These are phyloP conservation scores for Collichthys lucidus DNA, from an alignment of 2,113 vertebrate genomes.

Conservation along the genomic window DNA sequence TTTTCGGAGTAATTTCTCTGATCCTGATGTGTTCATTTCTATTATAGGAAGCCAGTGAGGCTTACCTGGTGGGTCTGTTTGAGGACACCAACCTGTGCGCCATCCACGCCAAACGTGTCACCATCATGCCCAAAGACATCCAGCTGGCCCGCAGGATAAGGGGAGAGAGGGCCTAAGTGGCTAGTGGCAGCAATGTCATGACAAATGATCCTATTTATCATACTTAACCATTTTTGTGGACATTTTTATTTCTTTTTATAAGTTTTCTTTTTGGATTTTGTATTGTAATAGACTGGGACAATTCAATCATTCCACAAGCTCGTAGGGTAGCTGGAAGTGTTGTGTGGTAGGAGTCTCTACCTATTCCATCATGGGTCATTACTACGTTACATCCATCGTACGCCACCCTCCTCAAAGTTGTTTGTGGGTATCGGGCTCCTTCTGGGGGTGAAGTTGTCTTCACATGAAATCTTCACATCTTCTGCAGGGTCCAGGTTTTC, in stretches of 20 bases:
- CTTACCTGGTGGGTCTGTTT: slow-evolving; percentile 86
- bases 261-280: slow-evolving; percentile 57
- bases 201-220: slow-evolving; percentile 77
- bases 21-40: neutral
- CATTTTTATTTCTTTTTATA: slow-evolving; percentile 69
- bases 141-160: slow-evolving; percentile 88
- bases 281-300: slow-evolving; percentile 72
- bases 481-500: slow-evolving; percentile 41
- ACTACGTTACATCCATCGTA: slow-evolving; percentile 25
- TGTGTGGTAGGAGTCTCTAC: slow-evolving; percentile 52
- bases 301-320: slow-evolving; percentile 76
- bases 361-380: slow-evolving; percentile 41
- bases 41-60: slow-evolving; percentile 83
- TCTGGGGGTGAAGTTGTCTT: slow-evolving; percentile 17
- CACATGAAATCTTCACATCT: slow-evolving; percentile 51
- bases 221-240: slow-evolving; percentile 80
- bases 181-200: neutral
- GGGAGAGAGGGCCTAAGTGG: slow-evolving; percentile 83
- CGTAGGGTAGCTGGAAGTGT: slow-evolving; percentile 56
- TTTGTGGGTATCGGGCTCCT: slow-evolving; percentile 33
- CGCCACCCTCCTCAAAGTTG: neutral
- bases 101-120: slow-evolving; percentile 86
- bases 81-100: slow-evolving; percentile 87
- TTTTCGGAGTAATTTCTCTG: rapidly evolving
- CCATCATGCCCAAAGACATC: slow-evolving; percentile 89